These are phyloP conservation scores for Phaenicophaeus curvirostris DNA, from an alignment of 2,797 vertebrate genomes.

Conservation along the genomic window DNA sequence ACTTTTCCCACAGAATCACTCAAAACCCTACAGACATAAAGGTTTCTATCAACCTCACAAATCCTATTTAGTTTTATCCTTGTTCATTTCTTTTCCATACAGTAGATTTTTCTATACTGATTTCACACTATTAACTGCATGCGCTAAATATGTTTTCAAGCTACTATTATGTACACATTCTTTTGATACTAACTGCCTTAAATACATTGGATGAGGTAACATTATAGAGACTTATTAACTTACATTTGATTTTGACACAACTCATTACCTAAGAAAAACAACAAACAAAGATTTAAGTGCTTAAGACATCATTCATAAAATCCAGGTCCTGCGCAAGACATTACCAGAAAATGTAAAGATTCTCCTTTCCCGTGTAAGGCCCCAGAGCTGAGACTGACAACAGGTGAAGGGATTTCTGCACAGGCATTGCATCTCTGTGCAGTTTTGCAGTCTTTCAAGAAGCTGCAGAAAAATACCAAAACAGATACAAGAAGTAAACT, in stretches of 20 bases:
- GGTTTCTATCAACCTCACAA: background rate
- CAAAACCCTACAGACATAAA: background rate
- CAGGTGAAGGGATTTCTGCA: background rate
- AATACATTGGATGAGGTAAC: background rate
- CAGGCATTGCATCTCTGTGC: fast-evolving
- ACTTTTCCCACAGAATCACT: background rate
- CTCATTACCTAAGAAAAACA: background rate
- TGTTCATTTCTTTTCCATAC: background rate
- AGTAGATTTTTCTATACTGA: background rate
- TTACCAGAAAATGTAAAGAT: background rate
- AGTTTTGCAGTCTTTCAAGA: background rate
- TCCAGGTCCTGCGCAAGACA: background rate
- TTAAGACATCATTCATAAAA: background rate
- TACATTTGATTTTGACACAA: background rate
- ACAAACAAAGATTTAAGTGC: background rate
- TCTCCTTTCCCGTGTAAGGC: background rate
- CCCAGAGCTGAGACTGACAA: background rate
- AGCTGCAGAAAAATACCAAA: background rate
- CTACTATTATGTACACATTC: background rate
- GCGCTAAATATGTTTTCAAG: background rate
- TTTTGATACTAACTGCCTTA: background rate
- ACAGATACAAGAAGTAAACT: background rate
- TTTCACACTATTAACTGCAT: background rate
- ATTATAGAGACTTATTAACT: background rate
- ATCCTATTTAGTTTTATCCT: background rate